phyloP scores from a whole-genome alignment of 2,797 vertebrate genomes.

The Peromyscus nudipes region DNA sequence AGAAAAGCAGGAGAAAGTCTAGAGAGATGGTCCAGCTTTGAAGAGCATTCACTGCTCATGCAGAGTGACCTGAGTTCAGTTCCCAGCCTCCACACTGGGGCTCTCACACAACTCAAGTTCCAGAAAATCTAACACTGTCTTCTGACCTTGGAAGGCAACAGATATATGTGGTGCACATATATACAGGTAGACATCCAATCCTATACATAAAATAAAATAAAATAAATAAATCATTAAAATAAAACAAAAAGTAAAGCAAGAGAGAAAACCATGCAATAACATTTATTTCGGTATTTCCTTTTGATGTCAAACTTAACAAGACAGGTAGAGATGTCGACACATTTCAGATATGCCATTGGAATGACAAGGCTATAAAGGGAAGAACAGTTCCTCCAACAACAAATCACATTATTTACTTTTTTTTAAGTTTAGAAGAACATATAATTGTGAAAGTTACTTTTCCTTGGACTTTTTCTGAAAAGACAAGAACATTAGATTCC shows the following conservation, averaged over 20 bases:
- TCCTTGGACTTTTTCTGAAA: neutral
- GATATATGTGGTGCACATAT: neutral
- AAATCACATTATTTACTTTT: neutral
- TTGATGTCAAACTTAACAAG: neutral
- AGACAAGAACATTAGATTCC: neutral
- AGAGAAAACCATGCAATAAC: neutral
- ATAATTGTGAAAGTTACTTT: conserved; percentile 16
- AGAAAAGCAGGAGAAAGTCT: neutral
- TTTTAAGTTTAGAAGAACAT: neutral
- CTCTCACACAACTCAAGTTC: neutral
- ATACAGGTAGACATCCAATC: neutral
- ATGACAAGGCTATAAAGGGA: neutral
- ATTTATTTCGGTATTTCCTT: neutral
- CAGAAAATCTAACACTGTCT: neutral
- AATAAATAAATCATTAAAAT: neutral
- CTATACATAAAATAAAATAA: neutral
- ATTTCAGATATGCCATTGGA: neutral
- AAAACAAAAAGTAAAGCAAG: neutral
- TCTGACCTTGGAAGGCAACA: neutral
- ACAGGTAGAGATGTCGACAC: neutral
- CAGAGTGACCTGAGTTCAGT: neutral
- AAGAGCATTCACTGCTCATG: neutral
- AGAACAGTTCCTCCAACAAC: neutral
- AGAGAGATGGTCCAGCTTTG: neutral
- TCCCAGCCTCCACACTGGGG: neutral